phyloP scores from a whole-genome alignment of 2,797 vertebrate genomes.

The Hydrolagus colliei region DNA sequence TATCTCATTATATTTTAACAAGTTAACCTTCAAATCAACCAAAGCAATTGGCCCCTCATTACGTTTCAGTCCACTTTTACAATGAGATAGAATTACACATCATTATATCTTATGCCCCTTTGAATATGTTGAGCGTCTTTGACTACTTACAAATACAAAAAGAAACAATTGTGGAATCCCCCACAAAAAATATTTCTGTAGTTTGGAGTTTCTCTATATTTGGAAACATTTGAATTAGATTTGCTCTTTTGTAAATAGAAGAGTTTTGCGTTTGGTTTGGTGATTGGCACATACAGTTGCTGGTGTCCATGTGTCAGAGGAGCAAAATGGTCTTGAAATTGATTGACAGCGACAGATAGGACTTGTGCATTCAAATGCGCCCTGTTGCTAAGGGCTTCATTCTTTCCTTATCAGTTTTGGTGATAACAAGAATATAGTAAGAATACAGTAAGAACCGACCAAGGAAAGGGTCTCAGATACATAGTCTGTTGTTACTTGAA shows the following conservation, averaged over 20 bases:
- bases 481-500: background rate
- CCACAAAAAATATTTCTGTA: background rate
- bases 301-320: conserved; percentile 33
- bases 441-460: background rate
- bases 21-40: background rate
- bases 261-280: conserved; percentile 41
- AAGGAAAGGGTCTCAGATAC: background rate
- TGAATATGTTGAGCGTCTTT: background rate
- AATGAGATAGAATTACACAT: conserved; percentile 24
- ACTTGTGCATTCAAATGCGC: background rate
- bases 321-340: conserved; percentile 29
- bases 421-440: background rate
- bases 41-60: background rate
- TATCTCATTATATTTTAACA: background rate
- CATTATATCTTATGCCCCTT: background rate
- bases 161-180: background rate
- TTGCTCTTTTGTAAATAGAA: conserved; percentile 35
- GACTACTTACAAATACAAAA: background rate
- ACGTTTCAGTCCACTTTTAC: background rate
- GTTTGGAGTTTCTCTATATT: background rate
- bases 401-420: conserved; percentile 7
- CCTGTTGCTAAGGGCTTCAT: background rate
- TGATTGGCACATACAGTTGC: conserved; percentile 60
- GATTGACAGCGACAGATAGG: conserved; percentile 24
- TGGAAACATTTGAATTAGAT: background rate